Evolutionary conservation across 2,797 vertebrate genomes (phyloP).

Genomic region (Iguana delicatissima): DNA sequence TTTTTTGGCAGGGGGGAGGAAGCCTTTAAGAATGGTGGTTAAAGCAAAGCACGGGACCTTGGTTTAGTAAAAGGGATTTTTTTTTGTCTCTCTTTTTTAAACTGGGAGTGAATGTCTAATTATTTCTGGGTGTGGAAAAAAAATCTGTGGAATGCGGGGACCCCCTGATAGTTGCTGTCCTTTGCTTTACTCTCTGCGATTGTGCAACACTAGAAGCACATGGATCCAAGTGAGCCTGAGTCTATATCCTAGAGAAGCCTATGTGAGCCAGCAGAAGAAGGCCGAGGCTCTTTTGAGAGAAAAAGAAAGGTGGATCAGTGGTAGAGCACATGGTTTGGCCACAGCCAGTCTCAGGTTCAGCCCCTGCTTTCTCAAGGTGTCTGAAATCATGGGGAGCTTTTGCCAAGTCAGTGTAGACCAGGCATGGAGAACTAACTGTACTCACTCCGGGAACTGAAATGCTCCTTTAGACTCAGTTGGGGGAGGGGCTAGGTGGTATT

Average conservation of each 20-base stretch:
- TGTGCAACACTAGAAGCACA: background rate
- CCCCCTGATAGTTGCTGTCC: too few species aligned
- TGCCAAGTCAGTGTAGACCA: background rate
- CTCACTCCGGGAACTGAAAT: background rate
- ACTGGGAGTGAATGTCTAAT: too few species aligned
- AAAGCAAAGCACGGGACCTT: too few species aligned
- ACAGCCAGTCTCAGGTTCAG: background rate
- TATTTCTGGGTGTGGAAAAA: too few species aligned
- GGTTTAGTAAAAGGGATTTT: too few species aligned
- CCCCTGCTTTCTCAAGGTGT: background rate
- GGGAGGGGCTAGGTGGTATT: background rate
- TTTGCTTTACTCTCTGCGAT: background rate
- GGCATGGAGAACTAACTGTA: too few species aligned
- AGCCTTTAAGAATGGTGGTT: too few species aligned
- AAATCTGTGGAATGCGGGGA: too few species aligned
- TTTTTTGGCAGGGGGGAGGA: background rate
- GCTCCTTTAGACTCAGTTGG: background rate
- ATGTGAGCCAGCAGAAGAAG: background rate
- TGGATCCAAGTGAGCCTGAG: background rate
- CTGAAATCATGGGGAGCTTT: background rate
- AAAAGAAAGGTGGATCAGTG: background rate
- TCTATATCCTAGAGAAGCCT: background rate
- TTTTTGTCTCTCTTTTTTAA: background rate
- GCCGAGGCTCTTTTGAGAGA: background rate
- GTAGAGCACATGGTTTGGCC: background rate